Conservation (phyloP, 2,888 invertebrate genomes). For the Thera obeliscata region DNA sequence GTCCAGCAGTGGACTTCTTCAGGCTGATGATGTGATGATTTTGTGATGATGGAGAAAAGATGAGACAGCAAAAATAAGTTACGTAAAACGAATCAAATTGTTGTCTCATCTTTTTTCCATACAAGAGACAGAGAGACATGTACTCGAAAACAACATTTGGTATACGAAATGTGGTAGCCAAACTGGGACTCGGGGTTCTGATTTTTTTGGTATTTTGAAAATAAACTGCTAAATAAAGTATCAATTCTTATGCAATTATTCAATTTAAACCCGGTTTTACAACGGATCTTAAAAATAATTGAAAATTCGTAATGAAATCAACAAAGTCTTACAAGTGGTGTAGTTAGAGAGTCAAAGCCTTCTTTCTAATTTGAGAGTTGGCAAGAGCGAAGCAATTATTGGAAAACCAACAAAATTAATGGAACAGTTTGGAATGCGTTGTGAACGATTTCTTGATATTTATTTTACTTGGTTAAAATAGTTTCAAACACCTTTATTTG, state of each 20-base stretch:
- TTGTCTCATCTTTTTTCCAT: too few species aligned
- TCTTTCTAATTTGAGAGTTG: constrained; percentile 49
- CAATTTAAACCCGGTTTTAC: not conserved
- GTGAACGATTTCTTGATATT: constrained; percentile 41
- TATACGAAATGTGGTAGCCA: too few species aligned
- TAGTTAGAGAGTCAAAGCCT: constrained; percentile 48
- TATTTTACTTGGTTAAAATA: not conserved
- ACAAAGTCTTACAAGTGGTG: constrained; percentile 50
- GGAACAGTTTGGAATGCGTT: constrained; percentile 52
- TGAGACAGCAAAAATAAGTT: too few species aligned
- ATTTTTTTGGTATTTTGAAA: too few species aligned
- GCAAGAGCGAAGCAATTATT: constrained; percentile 62
- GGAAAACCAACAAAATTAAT: constrained; percentile 68
- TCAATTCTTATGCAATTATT: not conserved
- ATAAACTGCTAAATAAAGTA: too few species aligned
- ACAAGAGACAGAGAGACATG: too few species aligned
- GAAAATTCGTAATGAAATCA: constrained; percentile 55
- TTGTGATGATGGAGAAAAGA: too few species aligned
- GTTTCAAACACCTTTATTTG: not conserved
- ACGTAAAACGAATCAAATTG: too few species aligned
- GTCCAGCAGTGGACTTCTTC: too few species aligned
- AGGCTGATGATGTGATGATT: too few species aligned
- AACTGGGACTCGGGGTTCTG: too few species aligned
- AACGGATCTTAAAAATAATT: constrained; percentile 45
- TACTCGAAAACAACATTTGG: too few species aligned